Evolutionary conservation across 64 coral and sea anemone species (phyloP).

Genomic region (Hydrozoanthus tunicans): DNA sequence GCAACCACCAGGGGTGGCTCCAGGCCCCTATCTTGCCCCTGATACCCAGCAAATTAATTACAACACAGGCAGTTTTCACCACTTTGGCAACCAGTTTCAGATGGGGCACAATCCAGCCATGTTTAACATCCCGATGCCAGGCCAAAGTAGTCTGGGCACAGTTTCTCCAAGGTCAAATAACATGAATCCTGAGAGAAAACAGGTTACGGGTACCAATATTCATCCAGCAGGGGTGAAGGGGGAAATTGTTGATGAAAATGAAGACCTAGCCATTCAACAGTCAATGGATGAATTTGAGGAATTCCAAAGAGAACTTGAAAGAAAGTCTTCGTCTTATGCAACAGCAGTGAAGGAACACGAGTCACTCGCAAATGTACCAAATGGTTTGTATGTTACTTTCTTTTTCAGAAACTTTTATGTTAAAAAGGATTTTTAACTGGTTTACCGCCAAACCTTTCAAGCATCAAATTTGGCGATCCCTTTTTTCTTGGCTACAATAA

Average conservation of each 20-base stretch:
- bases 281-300: slow-evolving; percentile 69
- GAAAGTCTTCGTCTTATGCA: slow-evolving; percentile 68
- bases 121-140: background rate
- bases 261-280: slow-evolving; percentile 79
- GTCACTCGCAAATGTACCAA: background rate
- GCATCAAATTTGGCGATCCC: too few relatives aligned
- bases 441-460: too few relatives aligned
- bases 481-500: too few relatives aligned
- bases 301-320: slow-evolving; percentile 61
- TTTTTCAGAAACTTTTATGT: background rate
- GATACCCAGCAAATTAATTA: slow-evolving; percentile 16
- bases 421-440: too few relatives aligned
- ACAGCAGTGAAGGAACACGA: slow-evolving; percentile 76
- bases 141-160: background rate
- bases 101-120: background rate
- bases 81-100: slow-evolving; percentile 9
- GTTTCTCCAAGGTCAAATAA: background rate
- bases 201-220: background rate
- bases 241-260: slow-evolving; percentile 85
- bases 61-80: background rate
- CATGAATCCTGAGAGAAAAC: background rate
- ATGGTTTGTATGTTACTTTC: background rate
- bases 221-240: slow-evolving; percentile 20
- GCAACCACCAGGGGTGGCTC: background rate
- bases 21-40: background rate